phyloP scores from a whole-genome alignment of 2,113 vertebrate species.

The Paraplagusia blochii region DNA sequence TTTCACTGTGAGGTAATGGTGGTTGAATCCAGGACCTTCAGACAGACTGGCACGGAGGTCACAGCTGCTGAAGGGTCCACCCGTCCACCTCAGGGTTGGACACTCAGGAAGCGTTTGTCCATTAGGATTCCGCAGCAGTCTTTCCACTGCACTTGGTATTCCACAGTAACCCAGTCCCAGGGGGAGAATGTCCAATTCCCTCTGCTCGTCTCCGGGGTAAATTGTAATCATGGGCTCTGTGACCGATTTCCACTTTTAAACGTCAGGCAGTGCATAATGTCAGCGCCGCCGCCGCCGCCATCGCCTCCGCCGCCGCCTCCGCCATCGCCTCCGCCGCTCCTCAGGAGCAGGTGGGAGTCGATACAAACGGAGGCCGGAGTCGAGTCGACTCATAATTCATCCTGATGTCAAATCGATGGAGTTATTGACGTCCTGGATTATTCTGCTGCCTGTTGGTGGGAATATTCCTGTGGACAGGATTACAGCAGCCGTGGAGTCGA shows the following conservation, averaged over 20 bases:
- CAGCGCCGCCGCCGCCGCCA: neutral
- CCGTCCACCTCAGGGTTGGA: neutral
- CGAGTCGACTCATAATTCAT: constrained; percentile 34
- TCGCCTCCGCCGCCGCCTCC: constrained; percentile 6
- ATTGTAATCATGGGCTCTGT: constrained; percentile 26
- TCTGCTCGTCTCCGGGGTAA: constrained; percentile 7
- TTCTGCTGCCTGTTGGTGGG: constrained; percentile 2
- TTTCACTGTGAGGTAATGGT: too few species aligned
- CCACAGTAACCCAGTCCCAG: constrained; percentile 20
- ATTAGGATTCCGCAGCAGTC: constrained; percentile 23
- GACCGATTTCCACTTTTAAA: constrained; percentile 23
- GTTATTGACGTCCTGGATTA: constrained; percentile 21
- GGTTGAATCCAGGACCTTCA: too few species aligned
- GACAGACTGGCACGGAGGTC: too few species aligned
- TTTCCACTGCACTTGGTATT: constrained; percentile 3
- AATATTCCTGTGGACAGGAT: constrained; percentile 2
- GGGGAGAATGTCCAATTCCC: constrained; percentile 2
- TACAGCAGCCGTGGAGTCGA: too few species aligned
- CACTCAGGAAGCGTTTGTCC: constrained; percentile 1
- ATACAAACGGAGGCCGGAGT: constrained; percentile 20
- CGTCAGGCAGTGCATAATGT: constrained; percentile 9
- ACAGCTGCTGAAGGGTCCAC: neutral
- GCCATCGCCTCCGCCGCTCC: neutral
- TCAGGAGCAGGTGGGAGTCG: constrained; percentile 20
- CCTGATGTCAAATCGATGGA: constrained; percentile 42